phyloP scores from a whole-genome alignment of 2,888 invertebrate species.

The Thereva nobilitata region DNA sequence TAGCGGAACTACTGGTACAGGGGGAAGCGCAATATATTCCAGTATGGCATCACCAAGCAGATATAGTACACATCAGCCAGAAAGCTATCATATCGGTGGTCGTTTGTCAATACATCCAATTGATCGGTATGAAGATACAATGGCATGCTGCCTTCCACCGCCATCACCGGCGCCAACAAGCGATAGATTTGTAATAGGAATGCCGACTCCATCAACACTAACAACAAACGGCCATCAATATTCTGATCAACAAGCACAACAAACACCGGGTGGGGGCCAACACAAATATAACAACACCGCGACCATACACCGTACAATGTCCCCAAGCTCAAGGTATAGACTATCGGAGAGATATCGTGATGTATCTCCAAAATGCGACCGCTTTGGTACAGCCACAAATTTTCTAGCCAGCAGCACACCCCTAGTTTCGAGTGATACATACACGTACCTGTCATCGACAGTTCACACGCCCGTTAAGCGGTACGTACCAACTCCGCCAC shows the following conservation, averaged over 20 bases:
- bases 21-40: not conserved
- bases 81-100: conserved; percentile 43
- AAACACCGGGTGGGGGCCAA: not conserved
- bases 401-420: conserved; percentile 50
- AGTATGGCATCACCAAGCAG: conserved; percentile 31
- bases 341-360: conserved; percentile 54
- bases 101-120: conserved; percentile 48
- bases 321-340: conserved; percentile 54
- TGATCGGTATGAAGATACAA: conserved; percentile 51
- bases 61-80: conserved; percentile 40
- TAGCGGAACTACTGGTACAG: conserved; percentile 38
- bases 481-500: conserved; percentile 57
- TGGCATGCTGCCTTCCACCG: conserved; percentile 54
- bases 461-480: conserved; percentile 58
- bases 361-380: conserved; percentile 47
- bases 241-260: conserved; percentile 31
- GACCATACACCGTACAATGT: conserved; percentile 50
- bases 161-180: conserved; percentile 58
- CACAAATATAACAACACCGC: conserved; percentile 28
- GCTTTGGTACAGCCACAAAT: conserved; percentile 48
- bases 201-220: conserved; percentile 33
- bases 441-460: conserved; percentile 55
- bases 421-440: conserved; percentile 51
- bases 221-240: conserved; percentile 20
- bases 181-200: conserved; percentile 52